Evolutionary conservation across 1,140 invertebrate species (phyloP).

Genomic region (Pristionchus pacificus): DNA sequence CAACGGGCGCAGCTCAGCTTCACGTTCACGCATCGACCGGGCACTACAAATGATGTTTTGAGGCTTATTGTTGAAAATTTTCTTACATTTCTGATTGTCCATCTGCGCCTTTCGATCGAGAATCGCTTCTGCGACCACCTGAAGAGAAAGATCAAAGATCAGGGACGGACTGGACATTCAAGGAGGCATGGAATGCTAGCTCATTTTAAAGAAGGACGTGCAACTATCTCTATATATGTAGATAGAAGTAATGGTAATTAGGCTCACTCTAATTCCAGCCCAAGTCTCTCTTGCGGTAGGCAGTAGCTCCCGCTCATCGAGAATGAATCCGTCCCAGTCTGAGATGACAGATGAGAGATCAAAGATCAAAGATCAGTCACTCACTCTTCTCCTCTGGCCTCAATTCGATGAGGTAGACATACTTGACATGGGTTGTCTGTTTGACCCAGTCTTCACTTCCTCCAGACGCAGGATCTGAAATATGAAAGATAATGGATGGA

Average conservation of each 20-base stretch:
- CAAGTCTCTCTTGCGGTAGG: constrained; percentile 55
- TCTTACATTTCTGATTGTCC: constrained; percentile 1
- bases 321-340: constrained; percentile 57
- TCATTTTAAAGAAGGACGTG: too few species aligned
- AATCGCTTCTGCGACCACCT: constrained; percentile 49
- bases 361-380: not conserved
- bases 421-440: constrained; percentile 48
- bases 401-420: constrained; percentile 53
- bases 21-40: not conserved
- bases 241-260: too few species aligned
- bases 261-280: constrained; percentile 53
- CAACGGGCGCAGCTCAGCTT: not conserved
- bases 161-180: not conserved
- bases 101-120: constrained; percentile 34
- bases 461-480: constrained; percentile 53
- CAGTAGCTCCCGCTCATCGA: constrained; percentile 52
- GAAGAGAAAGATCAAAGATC: not conserved
- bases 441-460: constrained; percentile 57
- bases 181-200: too few species aligned
- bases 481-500: constrained; percentile 12
- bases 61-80: not conserved
- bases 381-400: constrained; percentile 56
- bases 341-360: constrained; percentile 17
- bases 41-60: not conserved
- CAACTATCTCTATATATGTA: too few species aligned